These are phyloP conservation scores for Axea sp. DNA, from an alignment of 2,888 invertebrate species.

Conservation along the genomic window DNA sequence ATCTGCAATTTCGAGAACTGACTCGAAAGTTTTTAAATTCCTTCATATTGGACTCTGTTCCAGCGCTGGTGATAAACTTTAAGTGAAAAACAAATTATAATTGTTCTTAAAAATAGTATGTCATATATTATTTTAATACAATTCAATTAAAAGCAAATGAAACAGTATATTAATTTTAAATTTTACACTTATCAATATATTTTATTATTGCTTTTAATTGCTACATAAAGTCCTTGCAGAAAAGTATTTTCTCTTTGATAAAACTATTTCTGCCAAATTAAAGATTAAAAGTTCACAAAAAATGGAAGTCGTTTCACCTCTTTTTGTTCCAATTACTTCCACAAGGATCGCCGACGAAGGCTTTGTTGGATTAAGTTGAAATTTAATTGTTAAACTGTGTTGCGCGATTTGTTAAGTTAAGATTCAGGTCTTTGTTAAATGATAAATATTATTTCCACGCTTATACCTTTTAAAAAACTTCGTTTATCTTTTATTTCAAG, in stretches of 20 bases:
- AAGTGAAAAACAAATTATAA: too few relatives aligned
- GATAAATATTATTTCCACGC: conserved; percentile 27
- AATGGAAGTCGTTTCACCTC: conserved; percentile 19
- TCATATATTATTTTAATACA: too few relatives aligned
- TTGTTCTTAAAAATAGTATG: too few relatives aligned
- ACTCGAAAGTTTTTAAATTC: conserved; percentile 47
- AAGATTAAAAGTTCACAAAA: conserved; percentile 35
- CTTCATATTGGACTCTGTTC: too few relatives aligned
- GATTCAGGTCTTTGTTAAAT: conserved; percentile 29
- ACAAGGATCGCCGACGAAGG: conserved; percentile 12
- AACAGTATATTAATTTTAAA: background rate
- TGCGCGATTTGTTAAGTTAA: conserved; percentile 37
- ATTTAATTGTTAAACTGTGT: conserved; percentile 44
- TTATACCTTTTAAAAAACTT: too few relatives aligned
- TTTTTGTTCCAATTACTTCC: conserved; percentile 35
- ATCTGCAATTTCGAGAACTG: conserved; percentile 47
- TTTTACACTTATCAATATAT: background rate
- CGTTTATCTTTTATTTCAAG: too few relatives aligned
- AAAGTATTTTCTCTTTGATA: conserved; percentile 4
- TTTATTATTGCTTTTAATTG: conserved; percentile 4
- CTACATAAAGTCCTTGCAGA: background rate
- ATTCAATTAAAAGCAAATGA: too few relatives aligned
- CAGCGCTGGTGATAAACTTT: too few relatives aligned
- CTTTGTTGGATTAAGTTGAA: conserved; percentile 46
- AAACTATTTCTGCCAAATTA: conserved; percentile 15